Evolutionary conservation across 2,113 vertebrate genomes (phyloP), one percentile per base, ranked within the genome.

Genomic region (Bufo bufo): DNA sequence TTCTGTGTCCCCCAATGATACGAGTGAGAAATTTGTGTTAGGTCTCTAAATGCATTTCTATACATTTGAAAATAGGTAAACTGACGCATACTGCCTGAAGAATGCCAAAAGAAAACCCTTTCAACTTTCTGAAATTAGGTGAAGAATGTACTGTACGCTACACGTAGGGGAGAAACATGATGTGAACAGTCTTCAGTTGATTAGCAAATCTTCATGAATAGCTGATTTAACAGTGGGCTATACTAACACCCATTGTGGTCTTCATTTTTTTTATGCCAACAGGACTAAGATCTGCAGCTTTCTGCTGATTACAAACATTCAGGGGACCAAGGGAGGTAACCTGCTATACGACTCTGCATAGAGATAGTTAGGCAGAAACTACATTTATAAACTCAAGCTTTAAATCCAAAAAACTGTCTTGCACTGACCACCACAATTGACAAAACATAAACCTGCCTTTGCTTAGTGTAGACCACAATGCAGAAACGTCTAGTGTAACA

Each of bases 331-430:
- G 10, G 6, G n/a, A n/a, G 19, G n/a, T 43, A 58, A 33, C 2
- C 12, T 58, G 14, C 12, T 14, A 33, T 3, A 54, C 3, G 16
- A 49, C 12, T 54, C 10, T 77, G 5, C 11, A 56, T 6, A 56
- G 20, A 58, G 13, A 80, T 33, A 63, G 56, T 33, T 47, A 47
- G 6, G 43, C n/a, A 82, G 63, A 61, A 2, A 49, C 33, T 9
- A 45, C 43, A 82, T 49, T 50, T 81, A 72, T 71, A 59, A 49
- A 19, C 16, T 59, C 9, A 2, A 20, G 3, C 1, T 17, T 74
- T 71, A 23, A 59, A 23, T 82, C 54, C 86, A 87, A 77, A 86
- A 65, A 82, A 17, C 78, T 69, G 84, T 33, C 72, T 13, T 54
- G 56, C 0, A 79, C 16, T 58, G 69, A 65, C 13, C 58, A n/a